These are phyloP conservation scores for Melanerpes aurifrons DNA, from an alignment of 2,113 vertebrate genomes.

Conservation along the genomic window DNA sequence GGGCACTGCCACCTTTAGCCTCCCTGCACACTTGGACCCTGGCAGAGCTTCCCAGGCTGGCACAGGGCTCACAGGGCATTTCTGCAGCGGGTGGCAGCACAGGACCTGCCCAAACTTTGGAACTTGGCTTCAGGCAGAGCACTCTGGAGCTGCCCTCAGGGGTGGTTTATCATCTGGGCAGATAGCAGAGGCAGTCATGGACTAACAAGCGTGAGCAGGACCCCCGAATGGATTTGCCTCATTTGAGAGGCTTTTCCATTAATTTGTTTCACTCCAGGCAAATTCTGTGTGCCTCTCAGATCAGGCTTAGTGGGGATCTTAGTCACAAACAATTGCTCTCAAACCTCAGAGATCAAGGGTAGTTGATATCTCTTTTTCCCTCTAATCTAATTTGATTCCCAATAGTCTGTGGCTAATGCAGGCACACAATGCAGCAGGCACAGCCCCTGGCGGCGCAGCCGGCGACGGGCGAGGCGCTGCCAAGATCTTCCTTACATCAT, in stretches of 20 bases:
- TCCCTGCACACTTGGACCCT: background rate
- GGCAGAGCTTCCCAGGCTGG: background rate
- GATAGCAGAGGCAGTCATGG: constrained; percentile 40
- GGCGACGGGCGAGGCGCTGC: background rate
- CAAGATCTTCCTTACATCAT: constrained; percentile 43
- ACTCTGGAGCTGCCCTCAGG: background rate
- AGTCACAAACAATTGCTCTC: constrained; percentile 70
- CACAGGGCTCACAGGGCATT: background rate
- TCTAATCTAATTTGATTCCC: constrained; percentile 71
- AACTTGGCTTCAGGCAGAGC: background rate
- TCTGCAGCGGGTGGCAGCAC: background rate
- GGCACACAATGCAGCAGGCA: constrained; percentile 53
- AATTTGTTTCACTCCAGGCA: constrained; percentile 70
- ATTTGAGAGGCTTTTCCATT: constrained; percentile 70
- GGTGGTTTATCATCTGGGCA: background rate
- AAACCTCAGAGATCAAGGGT: constrained; percentile 66
- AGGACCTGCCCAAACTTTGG: background rate
- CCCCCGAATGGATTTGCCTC: constrained; percentile 65
- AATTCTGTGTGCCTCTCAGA: constrained; percentile 66
- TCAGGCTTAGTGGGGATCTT: constrained; percentile 61
- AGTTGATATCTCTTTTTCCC: constrained; percentile 66
- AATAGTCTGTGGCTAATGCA: constrained; percentile 59
- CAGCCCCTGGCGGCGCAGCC: constrained; percentile 30
- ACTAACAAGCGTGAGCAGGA: constrained; percentile 35
- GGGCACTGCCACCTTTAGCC: background rate